Conservation (phyloP, 2,888 invertebrate species). For the Euspilapteryx auroguttella region DNA sequence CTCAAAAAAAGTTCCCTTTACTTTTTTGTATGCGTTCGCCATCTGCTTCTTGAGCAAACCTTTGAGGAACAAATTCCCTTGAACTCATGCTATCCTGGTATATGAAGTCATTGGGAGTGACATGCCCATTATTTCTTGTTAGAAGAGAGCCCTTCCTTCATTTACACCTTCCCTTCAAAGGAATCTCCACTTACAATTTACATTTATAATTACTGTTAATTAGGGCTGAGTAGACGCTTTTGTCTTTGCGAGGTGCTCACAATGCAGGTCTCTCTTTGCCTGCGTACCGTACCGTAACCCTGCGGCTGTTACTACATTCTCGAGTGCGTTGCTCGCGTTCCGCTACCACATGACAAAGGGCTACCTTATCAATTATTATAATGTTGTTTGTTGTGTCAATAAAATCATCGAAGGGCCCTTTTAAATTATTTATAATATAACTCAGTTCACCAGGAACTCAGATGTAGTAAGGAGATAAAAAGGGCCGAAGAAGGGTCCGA, state of each 20-base stretch:
- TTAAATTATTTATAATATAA: constrained; percentile 64
- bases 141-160: constrained; percentile 34
- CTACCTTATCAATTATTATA: constrained; percentile 6
- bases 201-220: constrained; percentile 33
- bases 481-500: constrained; percentile 46
- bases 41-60: no score
- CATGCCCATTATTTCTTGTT: constrained; percentile 59
- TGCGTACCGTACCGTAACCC: no score
- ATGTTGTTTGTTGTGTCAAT: constrained; percentile 20
- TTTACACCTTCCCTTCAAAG: constrained; percentile 31
- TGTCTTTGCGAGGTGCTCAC: no score
- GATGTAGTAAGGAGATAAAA: constrained; percentile 31
- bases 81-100: constrained; percentile 39
- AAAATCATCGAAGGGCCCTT: constrained; percentile 42
- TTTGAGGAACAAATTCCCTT: not conserved
- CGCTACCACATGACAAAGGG: no score
- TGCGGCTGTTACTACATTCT: no score
- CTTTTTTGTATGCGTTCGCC: no score
- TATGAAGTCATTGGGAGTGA: constrained; percentile 63
- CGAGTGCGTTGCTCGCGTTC: no score
- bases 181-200: constrained; percentile 1
- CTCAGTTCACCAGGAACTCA: constrained; percentile 48
- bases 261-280: no score
- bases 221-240: constrained; percentile 9
- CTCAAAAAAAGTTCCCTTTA: no score